phyloP scores from a whole-genome alignment of 2,888 invertebrate genomes.

The Arctia plantaginis region DNA sequence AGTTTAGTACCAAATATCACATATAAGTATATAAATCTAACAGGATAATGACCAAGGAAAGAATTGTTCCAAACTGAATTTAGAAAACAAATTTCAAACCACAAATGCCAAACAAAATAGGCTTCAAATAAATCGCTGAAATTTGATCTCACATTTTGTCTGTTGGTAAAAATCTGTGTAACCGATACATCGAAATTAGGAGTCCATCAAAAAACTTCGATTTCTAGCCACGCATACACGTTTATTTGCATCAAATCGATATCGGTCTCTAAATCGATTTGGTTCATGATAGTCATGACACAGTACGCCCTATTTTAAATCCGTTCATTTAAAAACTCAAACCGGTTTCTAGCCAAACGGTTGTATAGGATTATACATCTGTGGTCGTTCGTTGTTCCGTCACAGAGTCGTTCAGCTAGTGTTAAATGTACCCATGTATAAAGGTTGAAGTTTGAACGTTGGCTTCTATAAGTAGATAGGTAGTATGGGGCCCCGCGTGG shows the following conservation, averaged over 20 bases:
- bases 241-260: conserved; percentile 19
- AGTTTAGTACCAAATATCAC: no score
- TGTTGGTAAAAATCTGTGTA: conserved; percentile 29
- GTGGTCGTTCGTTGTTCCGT: not conserved
- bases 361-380: not conserved
- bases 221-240: not conserved
- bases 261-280: conserved; percentile 22
- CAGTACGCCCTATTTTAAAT: not conserved
- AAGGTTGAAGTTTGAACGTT: not conserved
- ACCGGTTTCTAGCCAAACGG: not conserved
- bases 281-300: conserved; percentile 20
- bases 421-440: not conserved
- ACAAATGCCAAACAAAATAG: conserved; percentile 30
- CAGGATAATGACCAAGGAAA: not conserved
- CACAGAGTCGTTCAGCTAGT: not conserved
- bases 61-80: not conserved
- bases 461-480: not conserved
- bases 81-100: conserved; percentile 18
- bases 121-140: conserved; percentile 42
- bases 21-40: not conserved
- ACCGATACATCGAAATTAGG: conserved; percentile 45
- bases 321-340: not conserved
- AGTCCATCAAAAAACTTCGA: conserved; percentile 41
- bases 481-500: no score
- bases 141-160: conserved; percentile 43